phyloP scores from a whole-genome alignment of 2,888 invertebrate genomes.

The Escarpia spicata region DNA sequence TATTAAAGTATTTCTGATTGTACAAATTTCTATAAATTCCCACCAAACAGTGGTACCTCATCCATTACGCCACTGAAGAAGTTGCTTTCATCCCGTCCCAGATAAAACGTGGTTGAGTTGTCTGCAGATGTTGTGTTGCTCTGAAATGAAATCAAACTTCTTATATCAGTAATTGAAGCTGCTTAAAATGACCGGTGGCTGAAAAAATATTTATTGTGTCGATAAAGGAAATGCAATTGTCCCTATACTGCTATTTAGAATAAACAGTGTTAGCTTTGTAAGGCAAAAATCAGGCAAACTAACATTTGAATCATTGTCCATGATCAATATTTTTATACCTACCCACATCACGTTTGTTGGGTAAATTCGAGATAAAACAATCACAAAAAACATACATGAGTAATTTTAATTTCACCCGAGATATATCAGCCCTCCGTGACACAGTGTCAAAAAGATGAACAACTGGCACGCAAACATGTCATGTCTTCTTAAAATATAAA shows the following conservation, averaged over 20 bases:
- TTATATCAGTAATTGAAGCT: background rate
- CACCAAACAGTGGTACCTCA: slow-evolving; percentile 28
- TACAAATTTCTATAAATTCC: background rate
- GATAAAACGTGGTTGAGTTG: slow-evolving; percentile 25
- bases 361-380: background rate
- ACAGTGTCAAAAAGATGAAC: too few relatives aligned
- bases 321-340: background rate
- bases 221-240: too few relatives aligned
- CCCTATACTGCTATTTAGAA: too few relatives aligned
- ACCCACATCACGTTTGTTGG: background rate
- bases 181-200: background rate
- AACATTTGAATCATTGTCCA: background rate
- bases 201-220: background rate
- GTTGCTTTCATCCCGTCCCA: slow-evolving; percentile 28
- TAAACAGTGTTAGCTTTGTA: too few relatives aligned
- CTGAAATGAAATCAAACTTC: background rate
- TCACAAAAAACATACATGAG: too few relatives aligned
- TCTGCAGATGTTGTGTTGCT: slow-evolving; percentile 6
- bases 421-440: too few relatives aligned
- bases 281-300: too few relatives aligned
- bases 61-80: slow-evolving; percentile 36
- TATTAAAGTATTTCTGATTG: background rate
- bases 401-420: too few relatives aligned
- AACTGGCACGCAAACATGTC: too few relatives aligned
- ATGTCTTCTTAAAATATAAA: too few relatives aligned